Evolutionary conservation across 2,797 vertebrate genomes (phyloP), one percentile per base, ranked within the genome.

Genomic region (Tragopan temminckii): DNA sequence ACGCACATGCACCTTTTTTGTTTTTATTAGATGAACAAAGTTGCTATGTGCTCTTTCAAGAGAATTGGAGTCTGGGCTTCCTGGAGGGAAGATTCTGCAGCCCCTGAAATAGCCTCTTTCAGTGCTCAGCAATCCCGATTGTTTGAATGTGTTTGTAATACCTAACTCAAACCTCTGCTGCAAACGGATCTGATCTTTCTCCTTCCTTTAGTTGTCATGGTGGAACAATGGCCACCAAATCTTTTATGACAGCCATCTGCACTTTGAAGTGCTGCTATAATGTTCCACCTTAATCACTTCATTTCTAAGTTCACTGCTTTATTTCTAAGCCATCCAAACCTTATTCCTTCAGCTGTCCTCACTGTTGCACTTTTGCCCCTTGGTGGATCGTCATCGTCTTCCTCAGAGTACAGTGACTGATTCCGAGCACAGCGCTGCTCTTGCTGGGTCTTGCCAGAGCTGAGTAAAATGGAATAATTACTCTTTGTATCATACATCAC

Each of bases 201-300:
- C 55, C 84, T 85, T 80, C 35, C 42, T 80, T 17, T 68, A 59
- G 68, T 43, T 78, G 81, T 89, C 75, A 53, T 0, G 0, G 48
- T 71, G 53, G 81, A 95, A 89, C 79, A 88, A 89, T 71, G 69
- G 76, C 58, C 42, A 29, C 75, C 81, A 78, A 80, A 75, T 87
- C 68, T 89, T 95, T 71, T 61, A 68, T 64, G 53, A 27, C 23
- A 24, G 66, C 42, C 87, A 71, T 67, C 53, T 71, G 24, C 29
- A 8, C 76, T 89, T 93, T 85, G 45, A 40, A 85, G 14, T 68
- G 57, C 53, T 63, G 50, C 84, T 87, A 6, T 75, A 58, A 33
- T 58, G 42, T 59, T 85, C 83, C 58, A 82, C 36, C 72, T 87
- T 75, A 45, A 68, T 63, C 84, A 89, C 61, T 76, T 91, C 4